Conservation (phyloP, 2,888 invertebrate genomes). For the Conus canariensis region DNA sequence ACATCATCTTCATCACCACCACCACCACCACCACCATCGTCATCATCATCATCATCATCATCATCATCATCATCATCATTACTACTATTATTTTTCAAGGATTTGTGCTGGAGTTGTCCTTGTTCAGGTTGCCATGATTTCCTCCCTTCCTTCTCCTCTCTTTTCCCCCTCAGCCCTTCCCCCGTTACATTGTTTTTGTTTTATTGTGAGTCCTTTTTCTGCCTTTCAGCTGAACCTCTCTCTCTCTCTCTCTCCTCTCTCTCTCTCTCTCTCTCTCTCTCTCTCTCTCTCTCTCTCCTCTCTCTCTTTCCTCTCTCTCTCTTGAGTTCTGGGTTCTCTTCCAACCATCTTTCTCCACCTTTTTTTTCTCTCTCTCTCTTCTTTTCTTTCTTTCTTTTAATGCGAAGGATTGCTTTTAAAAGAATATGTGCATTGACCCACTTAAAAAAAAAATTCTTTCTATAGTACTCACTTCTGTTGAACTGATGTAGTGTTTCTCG, state of each 20-base stretch:
- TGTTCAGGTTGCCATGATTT: no score
- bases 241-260: not conserved
- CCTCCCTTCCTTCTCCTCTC: not conserved
- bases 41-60: not conserved
- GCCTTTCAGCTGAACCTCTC: not conserved
- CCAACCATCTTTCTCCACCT: not conserved
- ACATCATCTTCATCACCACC: not conserved
- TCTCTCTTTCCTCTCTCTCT: not conserved
- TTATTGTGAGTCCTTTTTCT: no score
- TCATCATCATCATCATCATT: not conserved
- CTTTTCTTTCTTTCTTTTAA: no score
- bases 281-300: not conserved
- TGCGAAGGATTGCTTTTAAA: no score
- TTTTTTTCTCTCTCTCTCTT: no score
- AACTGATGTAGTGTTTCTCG: no score
- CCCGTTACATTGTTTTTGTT: no score
- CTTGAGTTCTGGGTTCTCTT: no score
- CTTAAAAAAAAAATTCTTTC: no score
- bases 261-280: not conserved
- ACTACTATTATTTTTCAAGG: not conserved
- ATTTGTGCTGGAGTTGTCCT: not conserved
- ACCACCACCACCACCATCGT: not conserved
- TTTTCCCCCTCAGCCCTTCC: not conserved
- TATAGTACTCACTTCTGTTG: no score
- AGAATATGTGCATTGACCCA: no score